Conservation (phyloP, 2,797 vertebrate genomes). For the Aphelocoma californica region DNA sequence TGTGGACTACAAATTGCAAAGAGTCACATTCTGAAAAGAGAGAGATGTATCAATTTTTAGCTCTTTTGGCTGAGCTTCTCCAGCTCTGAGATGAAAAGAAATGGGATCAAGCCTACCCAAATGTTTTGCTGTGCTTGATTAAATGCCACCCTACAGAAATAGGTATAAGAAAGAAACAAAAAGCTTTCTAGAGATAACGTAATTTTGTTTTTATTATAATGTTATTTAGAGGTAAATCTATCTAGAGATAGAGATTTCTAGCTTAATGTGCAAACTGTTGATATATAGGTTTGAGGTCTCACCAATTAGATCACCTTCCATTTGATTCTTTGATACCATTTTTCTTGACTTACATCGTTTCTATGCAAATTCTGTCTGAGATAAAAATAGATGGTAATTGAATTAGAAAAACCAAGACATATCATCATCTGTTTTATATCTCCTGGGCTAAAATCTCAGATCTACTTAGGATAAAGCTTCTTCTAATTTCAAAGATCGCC, state of each 20-base stretch:
- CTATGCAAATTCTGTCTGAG: not conserved
- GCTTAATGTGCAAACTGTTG: not conserved
- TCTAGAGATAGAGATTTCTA: no score
- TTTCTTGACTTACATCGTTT: not conserved
- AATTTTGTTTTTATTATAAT: no score
- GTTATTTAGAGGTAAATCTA: no score
- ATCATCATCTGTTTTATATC: constrained; percentile 22
- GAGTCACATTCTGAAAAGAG: not conserved
- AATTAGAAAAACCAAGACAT: not conserved
- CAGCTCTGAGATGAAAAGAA: not conserved
- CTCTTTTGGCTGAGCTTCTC: not conserved
- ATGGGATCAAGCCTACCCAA: not conserved
- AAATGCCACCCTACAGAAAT: not conserved
- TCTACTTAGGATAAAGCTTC: not conserved
- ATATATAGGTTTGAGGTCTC: not conserved
- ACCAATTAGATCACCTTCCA: not conserved
- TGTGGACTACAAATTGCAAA: not conserved
- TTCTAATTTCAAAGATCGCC: not conserved
- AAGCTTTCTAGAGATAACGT: not conserved
- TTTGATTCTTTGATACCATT: not conserved
- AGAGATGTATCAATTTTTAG: not conserved
- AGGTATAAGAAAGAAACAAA: not conserved
- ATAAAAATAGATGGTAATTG: not conserved
- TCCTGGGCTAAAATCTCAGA: constrained; percentile 7
- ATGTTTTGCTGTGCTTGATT: not conserved